Percentiles rank a stretch among this genome's conserved stretches.
These are phyloP conservation scores for Zalophus californianus DNA, from an alignment of 2,797 vertebrate genomes.

Conservation along the genomic window DNA sequence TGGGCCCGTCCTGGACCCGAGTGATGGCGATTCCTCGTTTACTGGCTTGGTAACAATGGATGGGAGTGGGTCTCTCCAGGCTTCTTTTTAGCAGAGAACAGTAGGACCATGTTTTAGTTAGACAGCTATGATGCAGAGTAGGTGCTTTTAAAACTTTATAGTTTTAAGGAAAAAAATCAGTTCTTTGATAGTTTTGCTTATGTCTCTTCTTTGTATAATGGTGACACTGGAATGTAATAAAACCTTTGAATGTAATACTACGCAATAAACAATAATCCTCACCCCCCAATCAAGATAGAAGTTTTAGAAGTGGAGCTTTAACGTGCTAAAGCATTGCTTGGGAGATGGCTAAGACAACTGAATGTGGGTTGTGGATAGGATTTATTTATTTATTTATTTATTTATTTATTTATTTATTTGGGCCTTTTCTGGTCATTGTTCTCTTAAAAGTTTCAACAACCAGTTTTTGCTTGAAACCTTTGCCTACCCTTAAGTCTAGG, in stretches of 20 bases:
- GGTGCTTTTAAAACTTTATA: not conserved
- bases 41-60: not conserved
- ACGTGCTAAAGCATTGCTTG: not conserved
- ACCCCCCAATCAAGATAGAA: not conserved
- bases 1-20: conserved; percentile 33
- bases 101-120: not conserved
- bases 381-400: not conserved
- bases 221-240: not conserved
- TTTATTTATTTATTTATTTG: not conserved
- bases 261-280: not conserved
- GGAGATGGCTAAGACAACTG: not conserved
- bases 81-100: not conserved
- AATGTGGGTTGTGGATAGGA: not conserved
- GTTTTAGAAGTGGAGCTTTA: not conserved
- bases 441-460: not conserved
- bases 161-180: not conserved
- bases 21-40: not conserved
- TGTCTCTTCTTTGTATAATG: not conserved
- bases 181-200: not conserved
- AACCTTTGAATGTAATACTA: not conserved
- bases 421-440: conserved; percentile 25
- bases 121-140: not conserved
- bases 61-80: not conserved
- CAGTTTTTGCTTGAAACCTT: not conserved
- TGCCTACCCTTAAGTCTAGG: not conserved